phyloP scores from a whole-genome alignment of 2,797 vertebrate species.

The Diplodus puntazzo region DNA sequence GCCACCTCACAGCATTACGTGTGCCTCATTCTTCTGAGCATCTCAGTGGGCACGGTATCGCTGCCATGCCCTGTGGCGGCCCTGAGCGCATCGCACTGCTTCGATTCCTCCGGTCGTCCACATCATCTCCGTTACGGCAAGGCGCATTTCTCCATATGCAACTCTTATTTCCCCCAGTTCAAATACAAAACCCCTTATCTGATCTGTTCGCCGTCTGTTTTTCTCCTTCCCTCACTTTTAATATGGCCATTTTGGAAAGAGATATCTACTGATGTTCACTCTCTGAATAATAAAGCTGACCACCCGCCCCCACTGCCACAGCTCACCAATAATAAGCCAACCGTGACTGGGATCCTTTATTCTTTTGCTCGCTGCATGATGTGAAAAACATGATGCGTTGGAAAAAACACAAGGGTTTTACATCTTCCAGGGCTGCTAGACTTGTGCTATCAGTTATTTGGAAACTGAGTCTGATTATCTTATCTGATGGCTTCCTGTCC shows the following conservation, averaged over 20 bases:
- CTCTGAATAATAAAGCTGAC: slow-evolving; percentile 74
- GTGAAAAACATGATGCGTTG: slow-evolving; percentile 75
- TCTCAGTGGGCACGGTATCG: slow-evolving; percentile 33
- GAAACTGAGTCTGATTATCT: slow-evolving; percentile 66
- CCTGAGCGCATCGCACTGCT: slow-evolving; percentile 12
- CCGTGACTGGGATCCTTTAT: slow-evolving; percentile 61
- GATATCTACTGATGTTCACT: slow-evolving; percentile 74
- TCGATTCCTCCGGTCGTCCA: slow-evolving; percentile 27
- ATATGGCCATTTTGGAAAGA: slow-evolving; percentile 74
- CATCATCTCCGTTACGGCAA: slow-evolving; percentile 46
- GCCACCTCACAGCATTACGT: slow-evolving; percentile 33
- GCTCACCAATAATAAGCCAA: slow-evolving; percentile 67
- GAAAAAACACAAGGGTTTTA: slow-evolving; percentile 38
- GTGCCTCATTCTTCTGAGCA: slow-evolving; percentile 29
- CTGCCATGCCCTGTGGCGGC: slow-evolving; percentile 17
- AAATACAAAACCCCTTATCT: slow-evolving; percentile 72
- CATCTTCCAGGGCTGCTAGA: slow-evolving; percentile 64
- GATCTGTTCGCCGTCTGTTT: slow-evolving; percentile 73
- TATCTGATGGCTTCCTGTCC: slow-evolving; percentile 66
- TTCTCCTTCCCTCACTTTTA: slow-evolving; percentile 68
- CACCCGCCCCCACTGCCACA: slow-evolving; percentile 68
- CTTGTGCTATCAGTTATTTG: slow-evolving; percentile 55
- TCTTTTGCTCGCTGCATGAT: slow-evolving; percentile 67
- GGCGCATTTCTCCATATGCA: slow-evolving; percentile 71
- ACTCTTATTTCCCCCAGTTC: slow-evolving; percentile 65